These are phyloP conservation scores for Tychaedon coryphoeus DNA, from an alignment of 2,113 vertebrate species.

Conservation along the genomic window DNA sequence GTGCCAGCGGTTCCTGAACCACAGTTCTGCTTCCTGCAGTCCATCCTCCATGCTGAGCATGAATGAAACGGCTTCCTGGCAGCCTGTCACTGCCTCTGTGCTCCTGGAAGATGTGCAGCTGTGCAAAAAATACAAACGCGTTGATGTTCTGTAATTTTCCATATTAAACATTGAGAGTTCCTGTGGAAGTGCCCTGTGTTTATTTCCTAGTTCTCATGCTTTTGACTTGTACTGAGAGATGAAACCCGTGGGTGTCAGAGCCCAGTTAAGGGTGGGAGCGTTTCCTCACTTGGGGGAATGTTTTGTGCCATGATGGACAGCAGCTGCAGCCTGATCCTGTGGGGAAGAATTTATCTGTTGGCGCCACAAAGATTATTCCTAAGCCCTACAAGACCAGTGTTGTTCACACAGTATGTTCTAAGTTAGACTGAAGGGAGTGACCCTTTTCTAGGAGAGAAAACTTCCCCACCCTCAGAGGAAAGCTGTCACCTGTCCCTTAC, in stretches of 20 bases:
- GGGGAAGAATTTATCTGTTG: not conserved
- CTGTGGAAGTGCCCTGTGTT: not conserved
- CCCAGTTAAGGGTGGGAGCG: accelerated
- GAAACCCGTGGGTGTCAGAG: not conserved
- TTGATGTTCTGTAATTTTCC: slow-evolving; percentile 29
- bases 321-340: accelerated
- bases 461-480: accelerated
- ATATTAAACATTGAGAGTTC: slow-evolving; percentile 48
- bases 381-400: accelerated
- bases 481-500: not conserved
- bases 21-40: not conserved
- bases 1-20: not conserved
- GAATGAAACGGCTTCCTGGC: not conserved
- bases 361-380: not conserved
- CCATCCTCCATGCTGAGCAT: not conserved
- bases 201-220: not conserved
- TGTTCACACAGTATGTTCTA: not conserved
- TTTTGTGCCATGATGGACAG: accelerated
- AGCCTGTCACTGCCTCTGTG: not conserved
- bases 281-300: not conserved
- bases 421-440: not conserved
- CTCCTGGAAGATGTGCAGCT: not conserved
- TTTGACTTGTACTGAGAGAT: not conserved
- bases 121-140: not conserved
- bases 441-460: not conserved